Conservation (phyloP, 2,797 vertebrate species). For the Epinephelus awoara region DNA sequence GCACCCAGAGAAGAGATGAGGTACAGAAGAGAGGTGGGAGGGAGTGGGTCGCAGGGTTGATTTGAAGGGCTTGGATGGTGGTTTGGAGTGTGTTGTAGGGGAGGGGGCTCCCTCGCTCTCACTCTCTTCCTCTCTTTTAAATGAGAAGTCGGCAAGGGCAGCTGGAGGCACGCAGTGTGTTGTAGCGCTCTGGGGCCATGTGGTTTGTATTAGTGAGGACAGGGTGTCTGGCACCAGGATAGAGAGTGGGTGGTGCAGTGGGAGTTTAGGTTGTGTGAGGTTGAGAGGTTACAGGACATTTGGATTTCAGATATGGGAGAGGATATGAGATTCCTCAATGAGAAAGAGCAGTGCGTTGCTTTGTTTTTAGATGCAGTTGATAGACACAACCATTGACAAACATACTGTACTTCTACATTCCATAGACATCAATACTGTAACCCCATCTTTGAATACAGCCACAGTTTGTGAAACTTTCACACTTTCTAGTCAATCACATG, state of each 20-base stretch:
- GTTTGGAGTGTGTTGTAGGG: conserved; percentile 77
- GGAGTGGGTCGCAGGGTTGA: conserved; percentile 73
- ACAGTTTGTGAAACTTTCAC: background rate
- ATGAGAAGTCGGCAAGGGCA: conserved; percentile 81
- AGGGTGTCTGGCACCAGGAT: conserved; percentile 86
- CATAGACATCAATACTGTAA: background rate
- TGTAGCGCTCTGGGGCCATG: conserved; percentile 84
- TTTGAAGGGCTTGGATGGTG: conserved; percentile 79
- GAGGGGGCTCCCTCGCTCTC: conserved; percentile 69
- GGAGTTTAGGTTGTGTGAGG: conserved; percentile 79
- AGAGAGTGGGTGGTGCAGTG: conserved; percentile 82
- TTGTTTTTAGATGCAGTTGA: conserved; percentile 48
- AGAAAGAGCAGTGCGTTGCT: conserved; percentile 48
- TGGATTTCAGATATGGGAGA: conserved; percentile 78
- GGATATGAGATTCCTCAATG: conserved; percentile 64
- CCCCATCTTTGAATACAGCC: background rate
- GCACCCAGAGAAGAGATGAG: conserved; percentile 79
- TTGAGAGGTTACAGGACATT: conserved; percentile 83
- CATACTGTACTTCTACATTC: conserved; percentile 16
- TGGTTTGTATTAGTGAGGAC: conserved; percentile 89
- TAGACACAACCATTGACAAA: conserved; percentile 10
- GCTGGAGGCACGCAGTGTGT: conserved; percentile 79
- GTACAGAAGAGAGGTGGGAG: conserved; percentile 75
- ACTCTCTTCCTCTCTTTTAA: conserved; percentile 75
- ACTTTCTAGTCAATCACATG: conserved; percentile 6